Base-by-base conservation (phyloP, 2,797 vertebrate genomes). In the Arctocebus calabarensis region DNA sequence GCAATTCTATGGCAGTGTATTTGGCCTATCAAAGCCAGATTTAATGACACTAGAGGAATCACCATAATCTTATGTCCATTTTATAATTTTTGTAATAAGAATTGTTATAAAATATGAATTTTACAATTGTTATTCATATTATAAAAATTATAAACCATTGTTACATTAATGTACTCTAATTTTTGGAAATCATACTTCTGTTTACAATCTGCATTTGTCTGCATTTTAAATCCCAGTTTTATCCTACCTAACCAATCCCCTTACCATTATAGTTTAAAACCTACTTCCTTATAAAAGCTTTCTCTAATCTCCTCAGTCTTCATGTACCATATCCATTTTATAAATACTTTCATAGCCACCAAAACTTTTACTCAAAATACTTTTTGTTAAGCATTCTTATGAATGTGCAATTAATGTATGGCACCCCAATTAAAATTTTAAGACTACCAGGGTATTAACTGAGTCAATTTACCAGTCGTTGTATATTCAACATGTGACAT, bases 201-300 rank as follows among this genome's bases (percentile, higher is more conserved):
- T 68, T 89, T 82, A 74, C 59, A 73, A 66, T n/a, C 11, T 82
- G 20, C 25, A 59, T 62, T 73, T 90, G 48, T 62, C 20, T 74
- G 27, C 12, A 9, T 57, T 34, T 94, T 89, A 89, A 70, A 89
- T 73, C 29, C 16, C 45, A 82, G 4, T 37, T 81, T 84, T 74
- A 61, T 75, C 40, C 73, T 77, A 83, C 25, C 57, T 37, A 92
- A 70, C 52, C 11, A 14, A 66, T 52, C 57, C 23, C 23, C 61
- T 85, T 19, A 25, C 12, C 11, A 81, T 20, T 92, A 43, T 84
- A 88, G 29, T 79, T 88, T 84, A 84, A 89, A 81, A 75, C 34
- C 6, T 29, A 68, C 4, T 92, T 83, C 29, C 7, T 85, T 79
- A 61, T 16, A 93, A 23, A 88, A 82, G 52, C 13, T 2, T 43